Evolutionary conservation across 2,888 invertebrate species (phyloP), one percentile per base, ranked within the genome.

Genomic region (Panopea generosa): DNA sequence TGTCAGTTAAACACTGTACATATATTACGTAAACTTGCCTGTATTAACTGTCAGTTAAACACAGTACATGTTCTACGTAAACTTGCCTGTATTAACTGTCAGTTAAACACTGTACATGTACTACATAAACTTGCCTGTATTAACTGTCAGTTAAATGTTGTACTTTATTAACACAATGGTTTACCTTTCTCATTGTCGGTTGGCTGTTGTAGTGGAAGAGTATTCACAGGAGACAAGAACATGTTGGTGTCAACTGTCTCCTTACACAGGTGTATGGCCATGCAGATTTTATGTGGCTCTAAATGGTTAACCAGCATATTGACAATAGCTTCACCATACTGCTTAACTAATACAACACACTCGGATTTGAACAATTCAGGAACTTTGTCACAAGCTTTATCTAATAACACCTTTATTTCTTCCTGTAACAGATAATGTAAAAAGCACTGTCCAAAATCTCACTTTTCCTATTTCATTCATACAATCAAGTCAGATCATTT

Each of bases 211-310:
- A 74, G 40, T 2, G 74, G 74, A n/a, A 68, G 68, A 33, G 60
- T 65, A 52, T 68, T 47, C 16, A 56, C 43, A 52, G 74, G 75
- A 38, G 65, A 55, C 60, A 69, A 47, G 59, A 69, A 38, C 18
- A 24, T 2, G 18, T 18, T 38, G 50, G 29, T 18, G 14, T 14
- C 6, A 33, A 1, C 22, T 33, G 27, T 40, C 14, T 45, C 29
- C 3, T 47, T 43, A 45, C 76, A 76, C 18, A 92, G 68, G 4
- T 84, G 83, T 4, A 91, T 56, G n/a, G 85, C 65, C 27, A 66
- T 69, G 71, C 92, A 92, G 24, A 91, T 55, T 22, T 49, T 55
- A 24, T 72, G 68, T 1, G 91, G 90, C 56, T 90, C 84, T 14
- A 90, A 49, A 56, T 88, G 81, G 29, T 89, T 81, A n/a, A 84